These are phyloP conservation scores for Champsocephalus esox DNA, from an alignment of 2,797 vertebrate species.

Conservation along the genomic window DNA sequence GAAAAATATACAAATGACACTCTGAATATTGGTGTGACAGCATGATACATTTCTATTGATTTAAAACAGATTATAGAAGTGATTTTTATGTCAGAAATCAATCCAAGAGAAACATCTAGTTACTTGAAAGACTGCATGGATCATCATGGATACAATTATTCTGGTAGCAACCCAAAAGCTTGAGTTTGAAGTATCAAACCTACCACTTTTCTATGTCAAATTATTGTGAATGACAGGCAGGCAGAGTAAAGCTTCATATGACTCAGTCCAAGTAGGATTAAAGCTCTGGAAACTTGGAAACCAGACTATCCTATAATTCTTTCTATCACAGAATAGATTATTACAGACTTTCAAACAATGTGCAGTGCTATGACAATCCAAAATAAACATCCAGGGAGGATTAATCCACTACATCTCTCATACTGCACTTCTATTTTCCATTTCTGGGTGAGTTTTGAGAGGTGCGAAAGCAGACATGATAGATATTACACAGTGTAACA, in stretches of 20 bases:
- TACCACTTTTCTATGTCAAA: conserved; percentile 7
- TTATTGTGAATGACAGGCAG: not conserved
- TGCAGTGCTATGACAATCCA: conserved; percentile 20
- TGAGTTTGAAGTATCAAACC: not conserved
- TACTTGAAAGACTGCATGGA: not conserved
- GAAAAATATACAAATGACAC: not conserved
- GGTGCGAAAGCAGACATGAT: conserved; percentile 13
- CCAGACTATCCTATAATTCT: conserved; percentile 1
- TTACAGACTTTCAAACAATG: conserved; percentile 25
- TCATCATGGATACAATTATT: not conserved
- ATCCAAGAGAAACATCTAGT: conserved; percentile 13
- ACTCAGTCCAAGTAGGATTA: not conserved
- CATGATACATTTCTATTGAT: not conserved
- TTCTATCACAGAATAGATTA: conserved; percentile 21
- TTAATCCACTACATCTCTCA: conserved; percentile 20
- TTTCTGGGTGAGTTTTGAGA: conserved; percentile 14
- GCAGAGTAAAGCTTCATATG: not conserved
- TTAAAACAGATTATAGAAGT: not conserved
- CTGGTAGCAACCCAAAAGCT: not conserved
- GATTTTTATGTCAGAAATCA: conserved; percentile 18
- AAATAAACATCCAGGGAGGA: conserved; percentile 37
- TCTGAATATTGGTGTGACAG: not conserved
- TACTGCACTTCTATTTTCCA: conserved; percentile 23
- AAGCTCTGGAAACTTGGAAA: conserved; percentile 17
- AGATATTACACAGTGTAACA: not conserved